Evolutionary conservation across 2,797 vertebrate species (phyloP).

Genomic region (Tragopan temminckii): DNA sequence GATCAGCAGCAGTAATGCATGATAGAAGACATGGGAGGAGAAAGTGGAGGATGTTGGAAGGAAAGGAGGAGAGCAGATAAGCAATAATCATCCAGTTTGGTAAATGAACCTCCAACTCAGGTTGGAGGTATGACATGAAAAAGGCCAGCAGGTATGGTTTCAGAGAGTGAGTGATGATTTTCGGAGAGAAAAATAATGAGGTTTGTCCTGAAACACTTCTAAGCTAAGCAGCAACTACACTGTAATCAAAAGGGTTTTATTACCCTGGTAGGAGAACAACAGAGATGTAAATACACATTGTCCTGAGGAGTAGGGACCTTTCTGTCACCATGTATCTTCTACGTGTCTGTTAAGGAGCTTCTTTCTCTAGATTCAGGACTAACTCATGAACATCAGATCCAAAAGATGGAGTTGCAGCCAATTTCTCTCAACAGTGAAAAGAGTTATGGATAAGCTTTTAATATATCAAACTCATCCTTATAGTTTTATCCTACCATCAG

Average conservation of each 20-base stretch:
- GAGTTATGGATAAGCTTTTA: not conserved
- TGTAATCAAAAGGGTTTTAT: not conserved
- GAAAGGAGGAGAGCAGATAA: not conserved
- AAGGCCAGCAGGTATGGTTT: not conserved
- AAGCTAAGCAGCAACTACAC: not conserved
- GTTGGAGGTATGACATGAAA: not conserved
- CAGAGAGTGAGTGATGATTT: not conserved
- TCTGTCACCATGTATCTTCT: not conserved
- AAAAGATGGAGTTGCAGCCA: not conserved
- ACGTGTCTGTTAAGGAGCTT: not conserved
- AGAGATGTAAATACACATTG: not conserved
- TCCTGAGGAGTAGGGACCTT: not conserved
- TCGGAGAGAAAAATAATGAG: not conserved
- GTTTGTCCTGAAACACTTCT: not conserved
- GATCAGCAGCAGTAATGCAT: not conserved
- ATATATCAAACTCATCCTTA: not conserved
- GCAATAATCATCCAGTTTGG: not conserved
- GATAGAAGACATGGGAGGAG: not conserved
- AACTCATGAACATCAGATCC: not conserved
- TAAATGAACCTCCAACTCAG: not conserved
- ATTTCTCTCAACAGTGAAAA: not conserved
- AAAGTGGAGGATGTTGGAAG: not conserved
- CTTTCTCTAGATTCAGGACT: not conserved
- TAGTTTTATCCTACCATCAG: not conserved
- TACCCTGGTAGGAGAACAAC: not conserved